A percentile compares a stretch with the other conserved stretches of the same genome.
Conservation (phyloP, 2,888 invertebrate genomes). For the Cheilosia soror region DNA sequence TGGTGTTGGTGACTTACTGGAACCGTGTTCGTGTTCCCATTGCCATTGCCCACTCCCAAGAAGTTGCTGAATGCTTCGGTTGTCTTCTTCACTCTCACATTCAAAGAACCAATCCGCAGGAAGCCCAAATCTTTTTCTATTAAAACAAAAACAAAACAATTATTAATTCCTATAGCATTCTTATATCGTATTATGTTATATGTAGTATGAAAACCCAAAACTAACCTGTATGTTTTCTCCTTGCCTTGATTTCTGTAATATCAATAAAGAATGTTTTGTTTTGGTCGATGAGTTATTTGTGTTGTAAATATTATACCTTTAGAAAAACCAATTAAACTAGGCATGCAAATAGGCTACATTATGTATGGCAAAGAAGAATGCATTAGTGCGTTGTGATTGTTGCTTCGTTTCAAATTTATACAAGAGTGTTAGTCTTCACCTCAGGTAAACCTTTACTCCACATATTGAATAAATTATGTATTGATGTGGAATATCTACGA, state of each 20-base stretch:
- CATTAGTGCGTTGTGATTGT: not conserved
- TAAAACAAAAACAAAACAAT: constrained; percentile 77
- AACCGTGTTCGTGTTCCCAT: constrained; percentile 83
- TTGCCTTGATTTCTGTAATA: constrained; percentile 88
- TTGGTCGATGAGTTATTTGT: constrained; percentile 51
- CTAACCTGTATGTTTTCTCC: constrained; percentile 89
- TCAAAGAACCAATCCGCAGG: constrained; percentile 95
- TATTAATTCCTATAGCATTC: not conserved
- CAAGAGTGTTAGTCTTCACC: too few species aligned
- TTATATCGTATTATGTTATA: constrained; percentile 1
- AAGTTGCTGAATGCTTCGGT: constrained; percentile 96
- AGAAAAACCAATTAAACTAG: constrained; percentile 39
- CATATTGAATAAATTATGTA: too few species aligned
- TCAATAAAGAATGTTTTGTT: constrained; percentile 66
- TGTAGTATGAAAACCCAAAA: not conserved
- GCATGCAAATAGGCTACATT: constrained; percentile 54
- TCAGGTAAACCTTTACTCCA: too few species aligned
- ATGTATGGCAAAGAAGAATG: not conserved
- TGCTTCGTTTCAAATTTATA: not conserved
- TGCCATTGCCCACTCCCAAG: constrained; percentile 89
- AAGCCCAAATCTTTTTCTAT: constrained; percentile 95
- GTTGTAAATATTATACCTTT: constrained; percentile 20
- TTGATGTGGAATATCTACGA: too few species aligned
- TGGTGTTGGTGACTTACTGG: constrained; percentile 84
- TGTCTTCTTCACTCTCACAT: constrained; percentile 95